Base-by-base conservation (phyloP, 2,797 vertebrate species). In the Arvicola amphibius region DNA sequence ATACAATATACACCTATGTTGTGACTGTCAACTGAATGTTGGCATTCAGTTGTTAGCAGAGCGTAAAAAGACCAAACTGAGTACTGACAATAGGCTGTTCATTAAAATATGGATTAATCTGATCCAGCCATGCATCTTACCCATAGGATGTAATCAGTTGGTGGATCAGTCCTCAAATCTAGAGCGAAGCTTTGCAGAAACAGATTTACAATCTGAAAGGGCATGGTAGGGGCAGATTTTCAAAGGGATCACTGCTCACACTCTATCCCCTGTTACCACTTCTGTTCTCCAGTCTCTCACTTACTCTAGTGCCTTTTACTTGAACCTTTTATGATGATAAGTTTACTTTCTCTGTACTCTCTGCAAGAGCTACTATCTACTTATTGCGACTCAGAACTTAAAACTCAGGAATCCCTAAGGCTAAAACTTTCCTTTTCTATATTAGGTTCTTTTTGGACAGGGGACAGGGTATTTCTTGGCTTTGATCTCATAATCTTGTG, bases 261-360 rank as follows among this genome's bases (percentile, higher is more conserved):
- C 63, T 71, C 23, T 56, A 32, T 59, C 5, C n/a, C 16, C 43
- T 6, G 1, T 37, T 25, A 8, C 19, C 17, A 40, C 63, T 21
- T 56, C 19, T 67, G 8, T 40, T 12, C 34, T 1, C 21, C 1
- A 23, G 21, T 37, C 25, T 71, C 13, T 16, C 25, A 61, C 10
- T 5, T 16, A 65, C 5, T 23, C 4, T 32, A 0, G 9, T 51
- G 23, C 7, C 65, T 37, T 40, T 51, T n/a, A 48, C 3, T 1
- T 6, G 40, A 40, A 16, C 43, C 67, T 59, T 51, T 76, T 2
- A 12, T 4, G 5, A 23, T 21, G 53, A n/a, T 1, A 5, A 32
- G 17, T 2, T 17, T 0, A 5, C 32, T 23, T 40, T 48, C 2
- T 5, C 8, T 59, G 12, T 34, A 27, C 13, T 0, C 19, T 3